Conservation (phyloP, 2,888 invertebrate genomes). For the Perizoma affinitatum region DNA sequence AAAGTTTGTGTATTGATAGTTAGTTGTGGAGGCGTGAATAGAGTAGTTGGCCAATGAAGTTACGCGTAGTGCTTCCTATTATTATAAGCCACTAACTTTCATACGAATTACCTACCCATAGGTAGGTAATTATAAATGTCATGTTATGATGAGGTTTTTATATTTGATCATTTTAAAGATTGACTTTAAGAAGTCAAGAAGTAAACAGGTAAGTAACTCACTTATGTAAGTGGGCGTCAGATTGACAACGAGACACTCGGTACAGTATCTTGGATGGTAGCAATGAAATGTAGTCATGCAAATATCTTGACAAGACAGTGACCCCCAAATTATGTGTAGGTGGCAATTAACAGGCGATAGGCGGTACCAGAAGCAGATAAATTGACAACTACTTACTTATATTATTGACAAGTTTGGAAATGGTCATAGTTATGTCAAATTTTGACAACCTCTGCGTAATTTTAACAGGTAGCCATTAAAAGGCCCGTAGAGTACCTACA, state of each 20-base stretch:
- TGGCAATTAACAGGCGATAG: slow-evolving; percentile 68
- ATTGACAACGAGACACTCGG: slow-evolving; percentile 5
- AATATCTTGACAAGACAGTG: slow-evolving; percentile 47
- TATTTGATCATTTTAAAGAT: too few relatives aligned
- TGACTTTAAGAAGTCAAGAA: too few relatives aligned
- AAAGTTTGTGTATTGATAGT: slow-evolving; percentile 64
- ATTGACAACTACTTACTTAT: slow-evolving; percentile 39
- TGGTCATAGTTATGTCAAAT: slow-evolving; percentile 20
- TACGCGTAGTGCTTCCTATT: slow-evolving; percentile 30
- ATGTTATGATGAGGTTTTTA: too few relatives aligned
- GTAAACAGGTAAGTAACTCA: too few relatives aligned
- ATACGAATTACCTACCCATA: background rate
- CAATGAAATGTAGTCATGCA: slow-evolving; percentile 13
- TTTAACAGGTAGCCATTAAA: slow-evolving; percentile 40
- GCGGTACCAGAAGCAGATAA: slow-evolving; percentile 52
- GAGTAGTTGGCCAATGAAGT: slow-evolving; percentile 62
- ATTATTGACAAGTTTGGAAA: slow-evolving; percentile 46
- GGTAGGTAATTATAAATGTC: too few relatives aligned
- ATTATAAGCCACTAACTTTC: background rate
- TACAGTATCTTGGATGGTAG: slow-evolving; percentile 21
- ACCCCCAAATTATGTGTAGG: slow-evolving; percentile 57
- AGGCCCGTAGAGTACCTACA: background rate
- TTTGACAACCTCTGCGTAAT: slow-evolving; percentile 37
- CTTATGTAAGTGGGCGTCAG: slow-evolving; percentile 5
- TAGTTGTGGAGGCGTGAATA: slow-evolving; percentile 74